Evolutionary conservation across 2,797 vertebrate species (phyloP).

Genomic region (Gymnocypris eckloni): DNA sequence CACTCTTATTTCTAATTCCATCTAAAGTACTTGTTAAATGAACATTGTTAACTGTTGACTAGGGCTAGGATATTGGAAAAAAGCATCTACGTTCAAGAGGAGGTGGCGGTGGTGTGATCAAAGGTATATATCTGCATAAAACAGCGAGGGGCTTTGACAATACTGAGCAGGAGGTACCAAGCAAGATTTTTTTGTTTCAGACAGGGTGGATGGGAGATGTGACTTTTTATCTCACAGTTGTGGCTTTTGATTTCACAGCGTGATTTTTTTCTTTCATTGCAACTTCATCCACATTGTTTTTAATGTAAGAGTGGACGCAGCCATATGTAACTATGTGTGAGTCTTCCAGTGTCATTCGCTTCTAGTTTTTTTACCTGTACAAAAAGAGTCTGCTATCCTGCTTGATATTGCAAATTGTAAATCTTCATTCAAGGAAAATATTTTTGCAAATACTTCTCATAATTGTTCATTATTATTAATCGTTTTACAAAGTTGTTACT

Average conservation of each 20-base stretch:
- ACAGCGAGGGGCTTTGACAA: conserved; percentile 66
- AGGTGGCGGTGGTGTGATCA: conserved; percentile 74
- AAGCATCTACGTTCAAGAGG: conserved; percentile 69
- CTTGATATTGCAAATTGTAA: neutral
- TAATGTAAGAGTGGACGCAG: neutral
- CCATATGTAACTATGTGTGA: neutral
- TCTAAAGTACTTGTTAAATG: conserved; percentile 78
- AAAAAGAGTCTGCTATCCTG: neutral
- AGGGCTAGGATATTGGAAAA: conserved; percentile 72
- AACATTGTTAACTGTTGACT: conserved; percentile 79
- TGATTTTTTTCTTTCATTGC: neutral
- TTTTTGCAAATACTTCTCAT: neutral
- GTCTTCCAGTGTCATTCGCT: neutral
- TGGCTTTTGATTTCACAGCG: neutral
- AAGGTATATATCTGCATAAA: conserved; percentile 77
- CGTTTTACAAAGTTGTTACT: neutral
- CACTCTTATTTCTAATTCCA: conserved; percentile 73
- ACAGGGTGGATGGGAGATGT: conserved; percentile 11
- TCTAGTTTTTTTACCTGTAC: neutral
- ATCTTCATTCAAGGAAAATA: neutral
- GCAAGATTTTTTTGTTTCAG: conserved; percentile 19
- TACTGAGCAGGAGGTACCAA: conserved; percentile 52
- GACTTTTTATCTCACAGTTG: neutral
- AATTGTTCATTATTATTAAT: neutral
- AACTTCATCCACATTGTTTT: neutral